Conservation (phyloP, 1,140 invertebrate species). For the Drosophila sulfurigaster region DNA sequence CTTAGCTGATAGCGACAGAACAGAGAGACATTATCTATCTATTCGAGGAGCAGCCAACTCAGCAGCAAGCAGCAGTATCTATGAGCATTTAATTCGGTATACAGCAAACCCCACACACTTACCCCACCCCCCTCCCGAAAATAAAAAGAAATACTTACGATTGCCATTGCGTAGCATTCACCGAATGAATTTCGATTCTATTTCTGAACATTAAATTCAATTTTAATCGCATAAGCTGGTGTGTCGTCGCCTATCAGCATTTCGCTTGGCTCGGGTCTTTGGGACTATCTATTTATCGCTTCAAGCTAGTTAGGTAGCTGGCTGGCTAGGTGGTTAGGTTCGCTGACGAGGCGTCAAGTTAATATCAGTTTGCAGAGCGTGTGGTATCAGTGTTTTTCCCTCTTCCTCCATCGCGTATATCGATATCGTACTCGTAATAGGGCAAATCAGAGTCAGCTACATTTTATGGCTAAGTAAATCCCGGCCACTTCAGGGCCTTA, state of each 20-base stretch:
- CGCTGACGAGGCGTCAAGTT: slow-evolving; percentile 45
- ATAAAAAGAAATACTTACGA: slow-evolving; percentile 13
- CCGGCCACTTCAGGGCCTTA: slow-evolving; percentile 69
- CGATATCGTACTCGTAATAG: slow-evolving; percentile 68
- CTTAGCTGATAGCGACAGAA: slow-evolving; percentile 72
- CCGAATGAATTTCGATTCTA: slow-evolving; percentile 54
- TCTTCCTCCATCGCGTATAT: background rate
- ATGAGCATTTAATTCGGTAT: slow-evolving; percentile 64
- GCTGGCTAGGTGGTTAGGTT: background rate
- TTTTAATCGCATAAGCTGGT: slow-evolving; percentile 81
- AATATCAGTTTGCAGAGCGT: slow-evolving; percentile 49
- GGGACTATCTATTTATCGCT: slow-evolving; percentile 55
- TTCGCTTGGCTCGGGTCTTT: slow-evolving; percentile 42
- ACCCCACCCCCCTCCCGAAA: background rate
- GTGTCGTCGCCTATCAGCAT: slow-evolving; percentile 67
- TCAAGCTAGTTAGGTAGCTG: no score
- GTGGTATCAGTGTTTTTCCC: slow-evolving; percentile 32
- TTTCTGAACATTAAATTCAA: slow-evolving; percentile 77
- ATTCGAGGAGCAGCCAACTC: slow-evolving; percentile 17
- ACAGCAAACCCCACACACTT: background rate
- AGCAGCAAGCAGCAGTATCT: slow-evolving; percentile 61
- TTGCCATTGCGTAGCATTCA: slow-evolving; percentile 28
- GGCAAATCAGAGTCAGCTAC: slow-evolving; percentile 46
- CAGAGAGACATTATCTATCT: slow-evolving; percentile 74
- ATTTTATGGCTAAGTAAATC: slow-evolving; percentile 84